Conservation (phyloP, 2,113 vertebrate genomes). For the Sinosuthora webbiana region DNA sequence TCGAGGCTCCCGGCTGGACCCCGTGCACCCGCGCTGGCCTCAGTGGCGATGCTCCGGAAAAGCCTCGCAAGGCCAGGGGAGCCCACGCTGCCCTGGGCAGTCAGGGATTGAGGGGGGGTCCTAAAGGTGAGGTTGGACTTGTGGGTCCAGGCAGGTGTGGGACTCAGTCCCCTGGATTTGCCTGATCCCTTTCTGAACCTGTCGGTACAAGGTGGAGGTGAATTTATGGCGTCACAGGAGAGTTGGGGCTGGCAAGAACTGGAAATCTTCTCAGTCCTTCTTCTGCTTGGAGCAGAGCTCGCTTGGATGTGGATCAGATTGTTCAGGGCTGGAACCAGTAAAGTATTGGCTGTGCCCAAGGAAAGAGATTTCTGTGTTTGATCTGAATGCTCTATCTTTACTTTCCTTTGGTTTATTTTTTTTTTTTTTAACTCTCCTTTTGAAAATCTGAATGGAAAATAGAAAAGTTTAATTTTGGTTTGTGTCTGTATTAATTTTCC, state of each 20-base stretch:
- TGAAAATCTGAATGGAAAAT: not conserved
- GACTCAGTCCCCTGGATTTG: not conserved
- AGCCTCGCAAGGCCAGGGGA: not conserved
- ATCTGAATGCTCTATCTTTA: not conserved
- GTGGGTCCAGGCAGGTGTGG: not conserved
- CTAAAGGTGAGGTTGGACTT: not conserved
- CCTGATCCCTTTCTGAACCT: not conserved
- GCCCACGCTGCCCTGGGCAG: not conserved
- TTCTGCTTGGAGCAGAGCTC: not conserved
- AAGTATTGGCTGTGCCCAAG: not conserved
- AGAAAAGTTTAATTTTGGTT: not conserved
- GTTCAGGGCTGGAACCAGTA: not conserved
- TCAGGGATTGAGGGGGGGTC: not conserved
- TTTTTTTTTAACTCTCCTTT: not conserved
- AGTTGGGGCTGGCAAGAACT: not conserved
- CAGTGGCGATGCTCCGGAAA: not conserved
- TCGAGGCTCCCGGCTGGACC: not conserved
- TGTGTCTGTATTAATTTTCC: not conserved
- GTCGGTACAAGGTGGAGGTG: not conserved
- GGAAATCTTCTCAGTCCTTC: not conserved
- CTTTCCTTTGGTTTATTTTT: not conserved
- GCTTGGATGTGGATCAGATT: not conserved
- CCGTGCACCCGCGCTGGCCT: rapidly evolving
- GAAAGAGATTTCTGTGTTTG: not conserved
- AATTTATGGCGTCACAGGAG: not conserved